Conservation (phyloP, 1,140 invertebrate species). For the Hycleus cichorii region DNA sequence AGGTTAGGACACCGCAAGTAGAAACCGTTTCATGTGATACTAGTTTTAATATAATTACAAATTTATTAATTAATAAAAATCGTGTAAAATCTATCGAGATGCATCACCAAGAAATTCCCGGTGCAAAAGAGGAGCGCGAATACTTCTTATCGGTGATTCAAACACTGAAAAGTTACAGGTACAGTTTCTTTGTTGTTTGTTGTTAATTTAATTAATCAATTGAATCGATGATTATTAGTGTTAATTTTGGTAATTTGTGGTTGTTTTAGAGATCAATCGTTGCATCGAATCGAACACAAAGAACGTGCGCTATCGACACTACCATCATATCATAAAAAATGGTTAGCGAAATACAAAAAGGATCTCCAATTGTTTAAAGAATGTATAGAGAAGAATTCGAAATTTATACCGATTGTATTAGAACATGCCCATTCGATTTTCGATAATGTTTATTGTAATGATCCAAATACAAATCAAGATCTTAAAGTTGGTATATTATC, state of each 20-base stretch:
- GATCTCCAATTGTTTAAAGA: conserved; percentile 67
- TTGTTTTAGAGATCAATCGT: conserved; percentile 49
- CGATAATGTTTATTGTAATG: conserved; percentile 55
- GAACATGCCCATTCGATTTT: conserved; percentile 77
- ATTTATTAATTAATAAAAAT: background rate
- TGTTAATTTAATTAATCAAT: conserved; percentile 25
- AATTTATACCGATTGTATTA: conserved; percentile 76
- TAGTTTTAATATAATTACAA: no score
- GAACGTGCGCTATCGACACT: conserved; percentile 68
- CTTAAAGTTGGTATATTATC: conserved; percentile 31
- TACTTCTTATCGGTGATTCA: conserved; percentile 72
- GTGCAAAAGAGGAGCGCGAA: conserved; percentile 50
- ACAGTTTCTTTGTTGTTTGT: conserved; percentile 16
- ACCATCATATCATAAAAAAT: conserved; percentile 64
- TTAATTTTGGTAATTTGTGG: conserved; percentile 22
- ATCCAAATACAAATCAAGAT: conserved; percentile 30
- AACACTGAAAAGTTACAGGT: conserved; percentile 78
- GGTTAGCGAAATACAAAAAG: conserved; percentile 66
- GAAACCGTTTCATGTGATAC: conserved; percentile 8
- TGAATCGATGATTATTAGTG: conserved; percentile 14
- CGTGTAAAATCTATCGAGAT: background rate
- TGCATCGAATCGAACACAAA: conserved; percentile 61
- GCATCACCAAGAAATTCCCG: conserved; percentile 13
- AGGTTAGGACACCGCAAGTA: conserved; percentile 11
- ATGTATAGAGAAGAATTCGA: conserved; percentile 79